Evolutionary conservation across 2,113 vertebrate species (phyloP).

Genomic region (Engystomops pustulosus): DNA sequence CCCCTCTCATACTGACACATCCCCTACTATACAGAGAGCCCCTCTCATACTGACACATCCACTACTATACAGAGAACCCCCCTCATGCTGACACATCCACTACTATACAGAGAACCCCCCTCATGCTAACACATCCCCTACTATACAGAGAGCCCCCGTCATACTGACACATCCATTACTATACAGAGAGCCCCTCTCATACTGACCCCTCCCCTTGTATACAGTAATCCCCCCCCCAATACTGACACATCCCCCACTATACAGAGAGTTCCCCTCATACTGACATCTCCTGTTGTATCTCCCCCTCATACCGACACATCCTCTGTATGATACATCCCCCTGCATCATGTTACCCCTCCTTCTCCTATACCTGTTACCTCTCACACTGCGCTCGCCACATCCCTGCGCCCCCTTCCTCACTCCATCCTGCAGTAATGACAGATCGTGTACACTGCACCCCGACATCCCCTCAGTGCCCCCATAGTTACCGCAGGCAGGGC

Average conservation of each 20-base stretch:
- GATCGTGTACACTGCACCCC: background rate
- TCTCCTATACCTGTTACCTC: background rate
- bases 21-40: no score
- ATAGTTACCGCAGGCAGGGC: background rate
- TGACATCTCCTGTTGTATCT: background rate
- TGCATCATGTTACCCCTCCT: background rate
- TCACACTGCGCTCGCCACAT: background rate
- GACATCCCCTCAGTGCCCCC: conserved; percentile 10
- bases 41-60: no score
- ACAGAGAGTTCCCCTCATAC: conserved; percentile 11
- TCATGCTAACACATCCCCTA: no score
- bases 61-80: no score
- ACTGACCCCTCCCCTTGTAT: no score
- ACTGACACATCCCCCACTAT: background rate
- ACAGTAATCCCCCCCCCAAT: background rate
- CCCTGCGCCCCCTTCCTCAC: background rate
- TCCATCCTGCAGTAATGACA: background rate
- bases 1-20: no score
- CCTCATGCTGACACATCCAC: no score
- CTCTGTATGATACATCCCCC: background rate
- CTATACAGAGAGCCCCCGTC: no score
- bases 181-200: no score
- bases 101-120: no score
- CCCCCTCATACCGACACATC: background rate
- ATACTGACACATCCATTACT: no score